A percentile compares a stretch with the other conserved stretches of the same genome.
phyloP scores from a whole-genome alignment of 2,888 invertebrate species.

The Odontocerum albicorne region DNA sequence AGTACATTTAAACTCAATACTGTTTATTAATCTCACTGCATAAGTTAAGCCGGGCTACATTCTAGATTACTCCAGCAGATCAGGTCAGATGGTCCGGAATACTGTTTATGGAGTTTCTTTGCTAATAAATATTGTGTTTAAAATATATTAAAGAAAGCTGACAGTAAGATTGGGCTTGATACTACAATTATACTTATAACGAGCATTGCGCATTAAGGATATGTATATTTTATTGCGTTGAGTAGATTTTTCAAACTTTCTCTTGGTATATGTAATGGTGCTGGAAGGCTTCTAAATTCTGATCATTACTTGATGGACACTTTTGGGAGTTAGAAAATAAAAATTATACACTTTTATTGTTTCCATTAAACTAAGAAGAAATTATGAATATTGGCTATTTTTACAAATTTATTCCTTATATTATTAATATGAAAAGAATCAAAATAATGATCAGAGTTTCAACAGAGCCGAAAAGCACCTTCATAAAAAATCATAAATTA shows the following conservation, averaged over 20 bases:
- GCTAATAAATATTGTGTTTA: background rate
- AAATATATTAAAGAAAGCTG: slow-evolving; percentile 1
- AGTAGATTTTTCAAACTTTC: slow-evolving; percentile 34
- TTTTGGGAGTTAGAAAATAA: background rate
- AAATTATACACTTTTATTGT: too few relatives aligned
- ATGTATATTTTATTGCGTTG: slow-evolving; percentile 28
- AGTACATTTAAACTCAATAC: too few relatives aligned
- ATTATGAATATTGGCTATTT: too few relatives aligned
- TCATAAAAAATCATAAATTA: slow-evolving; percentile 14
- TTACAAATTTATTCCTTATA: too few relatives aligned
- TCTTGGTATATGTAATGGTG: slow-evolving; percentile 32
- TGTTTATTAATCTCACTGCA: slow-evolving; percentile 7
- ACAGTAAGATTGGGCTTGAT: slow-evolving; percentile 1
- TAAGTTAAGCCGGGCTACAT: slow-evolving; percentile 5
- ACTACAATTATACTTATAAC: slow-evolving; percentile 1
- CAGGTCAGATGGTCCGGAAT: background rate
- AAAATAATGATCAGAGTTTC: slow-evolving; percentile 17
- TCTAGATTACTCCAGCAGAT: too few relatives aligned
- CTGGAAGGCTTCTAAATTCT: slow-evolving; percentile 15
- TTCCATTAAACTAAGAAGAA: too few relatives aligned
- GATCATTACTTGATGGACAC: slow-evolving; percentile 7
- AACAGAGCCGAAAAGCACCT: slow-evolving; percentile 28
- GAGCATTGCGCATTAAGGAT: slow-evolving; percentile 11
- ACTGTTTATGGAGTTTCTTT: slow-evolving; percentile 1
- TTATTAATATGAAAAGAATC: too few relatives aligned